Base-by-base conservation (phyloP, 2,113 vertebrate species). In the Rhinoptilus africanus region DNA sequence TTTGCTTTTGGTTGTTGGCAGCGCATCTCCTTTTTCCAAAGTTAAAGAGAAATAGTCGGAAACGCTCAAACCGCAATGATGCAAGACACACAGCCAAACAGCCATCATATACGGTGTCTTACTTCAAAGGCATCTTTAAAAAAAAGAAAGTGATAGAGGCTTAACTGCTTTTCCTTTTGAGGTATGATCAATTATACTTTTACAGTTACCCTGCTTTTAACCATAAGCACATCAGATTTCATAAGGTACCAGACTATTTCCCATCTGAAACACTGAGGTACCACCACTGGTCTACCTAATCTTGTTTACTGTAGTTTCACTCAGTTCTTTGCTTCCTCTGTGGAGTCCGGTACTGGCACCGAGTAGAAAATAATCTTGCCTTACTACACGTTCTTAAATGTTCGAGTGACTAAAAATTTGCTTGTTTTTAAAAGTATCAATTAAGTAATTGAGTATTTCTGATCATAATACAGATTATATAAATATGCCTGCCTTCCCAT, bases 1-100 rank as follows among this genome's bases (percentile, higher is more conserved):
- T 88, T 94, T 92, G 57, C 54, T 92, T 94, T 94, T 88, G 57
- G 59, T 74, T 86, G 32, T 74, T 93, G 92, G 88, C 85, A 86
- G 28, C 51, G 43, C 62, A 37, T 76, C 34, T 90, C 85, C 60
- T 89, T 95, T 93, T 95, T 91, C 74, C 69, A 53, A 62, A 93
- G 56, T 85, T 78, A 68, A 89, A 94, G 74, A 60, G 60, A 72
- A 93, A 56, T 90, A 80, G 39, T 87, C 3, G 1, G 89, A 96
- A 87, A 69, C 1, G 18, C 45, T 85, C 48, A 82, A 88, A 95
- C 80, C 87, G 56, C 8, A 1, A 28, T 93, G 89, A 88, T 89
- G 77, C 60, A 96, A 93, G 66, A 53, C 53, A 39, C 57, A 45
- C 47, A 91, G 39, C 59, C 67, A 76, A 80, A 84, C 11, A 92